These are phyloP conservation scores for Axinella damicornis DNA, from an alignment of 37 sponge, comb jelly and placozoan species.

Conservation along the genomic window DNA sequence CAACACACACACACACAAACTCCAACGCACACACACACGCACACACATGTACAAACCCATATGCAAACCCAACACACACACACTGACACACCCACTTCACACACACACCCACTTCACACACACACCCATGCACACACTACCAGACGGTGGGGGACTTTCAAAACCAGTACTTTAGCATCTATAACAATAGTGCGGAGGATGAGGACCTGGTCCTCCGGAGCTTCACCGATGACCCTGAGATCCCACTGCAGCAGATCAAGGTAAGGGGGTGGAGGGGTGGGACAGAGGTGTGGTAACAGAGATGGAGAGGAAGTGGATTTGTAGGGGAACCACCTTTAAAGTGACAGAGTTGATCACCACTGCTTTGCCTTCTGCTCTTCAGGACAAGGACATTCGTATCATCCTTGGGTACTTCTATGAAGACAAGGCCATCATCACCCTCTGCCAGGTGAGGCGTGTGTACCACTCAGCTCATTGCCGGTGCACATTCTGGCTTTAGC, in stretches of 20 bases:
- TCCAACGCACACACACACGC: too few species aligned
- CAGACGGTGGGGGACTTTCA: conserved; percentile 59
- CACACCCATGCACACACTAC: background rate
- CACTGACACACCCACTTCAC: too few species aligned
- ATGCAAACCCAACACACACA: too few species aligned
- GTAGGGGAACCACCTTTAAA: too few species aligned
- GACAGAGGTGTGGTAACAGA: too few species aligned
- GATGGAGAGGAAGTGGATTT: too few species aligned
- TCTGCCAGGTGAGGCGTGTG: conserved; percentile 41
- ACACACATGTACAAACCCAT: too few species aligned
- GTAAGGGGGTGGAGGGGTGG: background rate
- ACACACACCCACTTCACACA: background rate
- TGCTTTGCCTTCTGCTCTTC: background rate
- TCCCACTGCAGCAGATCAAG: conserved; percentile 63
- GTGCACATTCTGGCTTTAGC: too few species aligned
- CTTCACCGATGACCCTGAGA: conserved; percentile 64
- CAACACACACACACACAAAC: too few species aligned
- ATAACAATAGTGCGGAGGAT: conserved; percentile 13
- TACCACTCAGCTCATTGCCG: too few species aligned
- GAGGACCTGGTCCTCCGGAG: conserved; percentile 38
- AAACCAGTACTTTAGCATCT: conserved; percentile 10
- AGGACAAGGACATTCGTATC: conserved; percentile 69
- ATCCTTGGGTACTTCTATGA: conserved; percentile 64
- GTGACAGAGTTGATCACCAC: too few species aligned
- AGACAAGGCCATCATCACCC: conserved; percentile 40